A percentile compares a stretch with the other conserved stretches of the same genome.
These are phyloP conservation scores for Notarius lentiginosus DNA, from an alignment of 2,113 vertebrate genomes.

Conservation along the genomic window DNA sequence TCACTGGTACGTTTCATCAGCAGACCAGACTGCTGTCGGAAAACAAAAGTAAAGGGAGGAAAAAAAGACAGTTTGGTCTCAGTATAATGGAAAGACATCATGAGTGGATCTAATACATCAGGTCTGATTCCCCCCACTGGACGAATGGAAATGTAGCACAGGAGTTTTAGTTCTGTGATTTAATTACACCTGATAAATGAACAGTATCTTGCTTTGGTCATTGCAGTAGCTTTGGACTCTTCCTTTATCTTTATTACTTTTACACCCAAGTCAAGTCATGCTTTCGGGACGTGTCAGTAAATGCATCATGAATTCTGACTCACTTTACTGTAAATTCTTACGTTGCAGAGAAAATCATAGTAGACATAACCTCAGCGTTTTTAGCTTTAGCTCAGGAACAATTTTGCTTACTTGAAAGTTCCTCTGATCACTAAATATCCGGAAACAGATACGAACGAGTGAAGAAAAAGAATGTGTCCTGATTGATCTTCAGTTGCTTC, in stretches of 20 bases:
- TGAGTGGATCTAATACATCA: not conserved
- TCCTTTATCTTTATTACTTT: not conserved
- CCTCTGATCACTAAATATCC: not conserved
- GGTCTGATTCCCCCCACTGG: not conserved
- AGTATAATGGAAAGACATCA: constrained; percentile 6
- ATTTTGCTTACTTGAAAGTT: not conserved
- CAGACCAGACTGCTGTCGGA: not conserved
- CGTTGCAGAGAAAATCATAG: not conserved
- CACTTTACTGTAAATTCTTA: not conserved
- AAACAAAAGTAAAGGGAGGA: constrained; percentile 5
- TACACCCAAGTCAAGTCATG: not conserved
- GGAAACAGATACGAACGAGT: not conserved
- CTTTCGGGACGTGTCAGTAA: not conserved
- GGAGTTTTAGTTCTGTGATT: not conserved
- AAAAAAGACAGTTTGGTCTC: not conserved
- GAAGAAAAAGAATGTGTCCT: constrained; percentile 3
- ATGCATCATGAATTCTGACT: not conserved
- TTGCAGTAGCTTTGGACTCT: not conserved
- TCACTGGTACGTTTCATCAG: not conserved
- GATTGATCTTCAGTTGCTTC: not conserved
- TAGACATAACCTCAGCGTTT: not conserved
- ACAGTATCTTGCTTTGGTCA: not conserved
- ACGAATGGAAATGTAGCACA: not conserved
- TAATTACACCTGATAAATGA: not conserved
- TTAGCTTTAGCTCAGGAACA: no score